Percentiles rank a stretch among this genome's conserved stretches.
phyloP scores from a whole-genome alignment of 2,797 vertebrate genomes.

The Chelon auratus region DNA sequence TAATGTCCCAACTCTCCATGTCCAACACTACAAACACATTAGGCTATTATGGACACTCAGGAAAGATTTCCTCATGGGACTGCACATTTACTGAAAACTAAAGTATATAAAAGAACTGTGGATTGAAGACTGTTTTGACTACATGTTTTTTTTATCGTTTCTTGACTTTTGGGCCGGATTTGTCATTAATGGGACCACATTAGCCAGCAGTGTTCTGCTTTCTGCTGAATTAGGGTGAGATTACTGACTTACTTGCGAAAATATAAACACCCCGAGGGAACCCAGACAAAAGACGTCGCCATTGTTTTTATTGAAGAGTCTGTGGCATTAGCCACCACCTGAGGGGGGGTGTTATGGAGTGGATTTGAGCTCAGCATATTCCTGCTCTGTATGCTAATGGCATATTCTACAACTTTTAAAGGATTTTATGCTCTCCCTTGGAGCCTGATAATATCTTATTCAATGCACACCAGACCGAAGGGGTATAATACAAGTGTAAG shows the following conservation, averaged over 20 bases:
- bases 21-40: conserved; percentile 67
- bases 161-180: conserved; percentile 32
- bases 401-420: conserved; percentile 49
- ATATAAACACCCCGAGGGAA: conserved; percentile 46
- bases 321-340: conserved; percentile 59
- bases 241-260: conserved; percentile 35
- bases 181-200: conserved; percentile 44
- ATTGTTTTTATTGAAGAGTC: conserved; percentile 46
- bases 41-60: conserved; percentile 63
- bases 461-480: conserved; percentile 21
- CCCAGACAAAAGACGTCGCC: conserved; percentile 19
- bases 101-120: not conserved
- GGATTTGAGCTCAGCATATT: conserved; percentile 47
- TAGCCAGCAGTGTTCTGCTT: conserved; percentile 20
- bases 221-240: conserved; percentile 44
- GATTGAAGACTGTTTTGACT: not conserved
- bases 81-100: conserved; percentile 33
- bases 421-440: conserved; percentile 39
- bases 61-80: conserved; percentile 50
- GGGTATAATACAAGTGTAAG: conserved; percentile 9
- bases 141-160: conserved; percentile 23
- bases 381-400: conserved; percentile 54
- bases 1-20: conserved; percentile 63
- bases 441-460: conserved; percentile 57
- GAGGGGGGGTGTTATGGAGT: conserved; percentile 34